A percentile compares a stretch with the other conserved stretches of the same genome.
These are phyloP conservation scores for Nasalis larvatus DNA, from an alignment of 2,113 vertebrate species.

Conservation along the genomic window DNA sequence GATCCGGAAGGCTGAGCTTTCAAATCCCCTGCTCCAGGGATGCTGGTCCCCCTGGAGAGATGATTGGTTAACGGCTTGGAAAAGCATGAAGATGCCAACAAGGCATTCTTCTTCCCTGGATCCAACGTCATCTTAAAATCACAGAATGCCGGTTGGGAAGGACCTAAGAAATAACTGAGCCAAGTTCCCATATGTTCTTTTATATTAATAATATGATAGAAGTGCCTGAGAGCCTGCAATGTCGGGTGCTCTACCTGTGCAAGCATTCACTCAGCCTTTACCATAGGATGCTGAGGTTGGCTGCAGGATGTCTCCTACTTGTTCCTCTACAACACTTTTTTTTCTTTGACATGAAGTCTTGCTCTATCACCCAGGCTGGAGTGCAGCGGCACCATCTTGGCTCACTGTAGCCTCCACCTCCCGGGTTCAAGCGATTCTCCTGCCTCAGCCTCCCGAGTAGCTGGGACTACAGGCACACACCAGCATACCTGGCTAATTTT, in stretches of 20 bases:
- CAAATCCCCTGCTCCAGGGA: too few relatives aligned
- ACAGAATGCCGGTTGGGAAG: neutral
- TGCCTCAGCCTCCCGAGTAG: too few relatives aligned
- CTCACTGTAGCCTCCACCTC: too few relatives aligned
- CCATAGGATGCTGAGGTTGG: rapidly evolving
- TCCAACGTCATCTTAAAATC: neutral
- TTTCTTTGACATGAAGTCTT: too few relatives aligned
- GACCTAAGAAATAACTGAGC: neutral
- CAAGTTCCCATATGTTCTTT: neutral
- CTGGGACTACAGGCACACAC: too few relatives aligned
- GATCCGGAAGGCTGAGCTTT: neutral
- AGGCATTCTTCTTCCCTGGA: neutral
- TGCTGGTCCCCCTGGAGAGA: too few relatives aligned
- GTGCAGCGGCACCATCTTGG: too few relatives aligned
- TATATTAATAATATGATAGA: neutral
- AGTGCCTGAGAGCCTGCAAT: neutral
- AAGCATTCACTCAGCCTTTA: neutral
- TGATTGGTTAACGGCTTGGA: neutral
- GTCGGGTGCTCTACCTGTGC: neutral
- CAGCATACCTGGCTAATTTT: too few relatives aligned
- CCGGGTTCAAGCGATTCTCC: too few relatives aligned
- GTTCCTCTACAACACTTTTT: neutral
- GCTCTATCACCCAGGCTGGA: too few relatives aligned
- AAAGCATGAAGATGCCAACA: neutral
- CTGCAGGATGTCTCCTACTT: too few relatives aligned